phyloP scores from a whole-genome alignment of 2,888 invertebrate genomes.

The Oconnorella tubifera region DNA sequence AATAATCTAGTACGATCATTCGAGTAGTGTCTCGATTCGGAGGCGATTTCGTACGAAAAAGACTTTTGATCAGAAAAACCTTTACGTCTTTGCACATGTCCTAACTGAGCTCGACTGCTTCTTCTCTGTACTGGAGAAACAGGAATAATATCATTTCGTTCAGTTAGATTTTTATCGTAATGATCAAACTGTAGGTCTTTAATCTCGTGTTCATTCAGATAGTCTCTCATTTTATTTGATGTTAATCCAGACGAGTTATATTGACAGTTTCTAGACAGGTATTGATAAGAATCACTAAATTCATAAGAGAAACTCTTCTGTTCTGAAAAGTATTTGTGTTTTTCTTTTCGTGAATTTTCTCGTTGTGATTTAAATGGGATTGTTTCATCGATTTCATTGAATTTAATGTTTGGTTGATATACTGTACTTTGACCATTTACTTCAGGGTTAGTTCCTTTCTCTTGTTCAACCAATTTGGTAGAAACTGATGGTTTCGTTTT shows the following conservation, averaged over 20 bases:
- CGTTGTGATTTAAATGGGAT: too few relatives aligned
- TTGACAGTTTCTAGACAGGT: too few relatives aligned
- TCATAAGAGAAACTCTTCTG: slow-evolving; percentile 27
- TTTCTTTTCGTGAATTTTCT: too few relatives aligned
- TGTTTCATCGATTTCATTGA: too few relatives aligned
- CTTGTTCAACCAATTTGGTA: too few relatives aligned
- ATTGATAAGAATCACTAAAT: slow-evolving; percentile 13
- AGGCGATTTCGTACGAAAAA: slow-evolving; percentile 16
- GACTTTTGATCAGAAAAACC: slow-evolving; percentile 16
- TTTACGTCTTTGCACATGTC: neutral
- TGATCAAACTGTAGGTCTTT: slow-evolving; percentile 9
- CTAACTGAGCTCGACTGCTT: neutral
- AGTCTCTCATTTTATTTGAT: slow-evolving; percentile 10
- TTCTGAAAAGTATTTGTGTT: slow-evolving; percentile 15
- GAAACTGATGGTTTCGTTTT: too few relatives aligned
- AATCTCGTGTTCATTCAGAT: slow-evolving; percentile 17
- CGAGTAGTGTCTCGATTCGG: slow-evolving; percentile 1
- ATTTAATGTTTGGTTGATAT: too few relatives aligned
- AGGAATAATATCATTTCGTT: too few relatives aligned
- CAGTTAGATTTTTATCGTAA: neutral
- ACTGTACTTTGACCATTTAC: too few relatives aligned
- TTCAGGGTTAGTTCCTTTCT: too few relatives aligned
- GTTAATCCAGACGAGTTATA: neutral
- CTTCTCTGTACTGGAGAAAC: neutral
- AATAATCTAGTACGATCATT: too few relatives aligned